Base-by-base conservation (phyloP, 1,140 invertebrate species). In the Kradibia gibbosae region DNA sequence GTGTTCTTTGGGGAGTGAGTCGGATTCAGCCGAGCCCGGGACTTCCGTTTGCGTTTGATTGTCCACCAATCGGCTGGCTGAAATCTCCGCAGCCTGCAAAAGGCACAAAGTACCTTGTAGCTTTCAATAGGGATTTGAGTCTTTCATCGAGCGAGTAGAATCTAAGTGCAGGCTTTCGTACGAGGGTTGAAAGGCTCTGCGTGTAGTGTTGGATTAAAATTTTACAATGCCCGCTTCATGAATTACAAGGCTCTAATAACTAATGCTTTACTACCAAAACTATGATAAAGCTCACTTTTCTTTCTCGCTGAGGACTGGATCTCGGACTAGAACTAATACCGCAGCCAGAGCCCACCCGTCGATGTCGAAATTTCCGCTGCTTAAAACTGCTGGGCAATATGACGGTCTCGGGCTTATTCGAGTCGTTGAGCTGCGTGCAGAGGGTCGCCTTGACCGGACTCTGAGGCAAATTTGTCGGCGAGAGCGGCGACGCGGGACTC, bases 11-110 rank as follows among this genome's bases (percentile, higher is more conserved):
- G 25, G 3, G 0, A 60, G 34, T 34, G 70, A 74, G 11, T 79
- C 81, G 0, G 45, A 1, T 36, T 83, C 82, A 10, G 13, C 50
- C 10, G 78, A 65, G 1, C 55, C 67, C 83, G 93, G 92, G 72
- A 90, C 90, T 85, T 95, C 94, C 3, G 94, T 95, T 89, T 95
- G 94, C 0, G 94, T 95, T 86, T 95, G 94, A 78, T 89, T 92
- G 83, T 94, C 94, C 13, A 94, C 92, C 42, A 89, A 85, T 73
- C 87, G 85, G n/a, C 65, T 83, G 5, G 83, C 70, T 75, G 85
- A 67, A 80, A 86, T 65, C 53, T 87, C 86, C 25, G 85, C 86
- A 60, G 84, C 88, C 88, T 91, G 39, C 20, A 73, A 62, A 48
- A n/a, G n/a, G n/a, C n/a, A n/a, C n/a, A n/a, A n/a, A n/a, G n/a